Evolutionary conservation across 2,888 invertebrate genomes (phyloP), one percentile per base, ranked within the genome.

Genomic region (Lobophora halterata): DNA sequence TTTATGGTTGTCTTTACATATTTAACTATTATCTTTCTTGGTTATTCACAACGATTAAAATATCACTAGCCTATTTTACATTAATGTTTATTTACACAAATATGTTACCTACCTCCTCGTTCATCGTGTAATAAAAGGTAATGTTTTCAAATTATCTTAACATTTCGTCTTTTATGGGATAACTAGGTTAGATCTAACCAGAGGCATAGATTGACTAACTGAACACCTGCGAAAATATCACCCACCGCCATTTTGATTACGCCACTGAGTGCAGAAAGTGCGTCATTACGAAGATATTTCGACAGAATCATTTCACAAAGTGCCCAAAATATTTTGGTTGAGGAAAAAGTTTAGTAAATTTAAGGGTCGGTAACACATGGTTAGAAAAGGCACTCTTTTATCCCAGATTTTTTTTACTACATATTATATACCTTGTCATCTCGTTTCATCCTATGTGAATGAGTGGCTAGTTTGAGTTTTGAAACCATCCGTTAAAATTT

Each of bases 151-250:
- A 43, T 43, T 30, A 37, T 9, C 21, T 29, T 37, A 37, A 24
- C 42, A 32, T 42, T 40, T 36, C n/a, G 17, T 31, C 46, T 17
- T 41, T 40, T 36, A 51, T 25, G 43, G 43, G 5, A 30, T 30
- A 27, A 42, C 31, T n/a, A 21, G 13, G 18, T 16, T 18, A 27
- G 37, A 23, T n/a, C n/a, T 28, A 36, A 31, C 35, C 35, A 45
- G 24, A 41, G 46, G 38, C 44, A 10, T 23, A 23, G 18, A 7
- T 39, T 46, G 44, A 49, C 32, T 52, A 46, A 46, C 43, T 7
- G 20, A 29, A 42, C 44, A 49, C 49, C 52, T 49, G 49, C 46
- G 12, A 52, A n/a, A 52, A 44, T 46, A 46, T 37, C 38, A 37
- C 36, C 40, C 46, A 41, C 30, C 32, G 23, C 28, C 37, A 14